These are phyloP conservation scores for Austrolebias charrua DNA, from an alignment of 2,797 vertebrate species.

Conservation along the genomic window DNA sequence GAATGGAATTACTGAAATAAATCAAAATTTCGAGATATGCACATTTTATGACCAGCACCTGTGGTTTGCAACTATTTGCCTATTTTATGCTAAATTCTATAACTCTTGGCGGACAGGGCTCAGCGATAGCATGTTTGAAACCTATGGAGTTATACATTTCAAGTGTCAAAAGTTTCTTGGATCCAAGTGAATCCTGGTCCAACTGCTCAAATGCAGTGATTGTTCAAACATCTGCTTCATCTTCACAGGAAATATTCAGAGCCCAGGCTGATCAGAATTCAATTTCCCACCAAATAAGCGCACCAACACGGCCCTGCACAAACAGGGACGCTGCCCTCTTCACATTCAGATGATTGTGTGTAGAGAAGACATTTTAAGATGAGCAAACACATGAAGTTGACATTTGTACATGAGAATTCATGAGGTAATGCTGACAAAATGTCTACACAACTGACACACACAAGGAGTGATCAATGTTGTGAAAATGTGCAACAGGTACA, in stretches of 20 bases:
- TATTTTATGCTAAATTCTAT: slow-evolving; percentile 37
- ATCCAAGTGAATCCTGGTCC: slow-evolving; percentile 47
- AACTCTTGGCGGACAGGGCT: slow-evolving; percentile 42
- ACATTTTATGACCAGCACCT: neutral
- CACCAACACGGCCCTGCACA: slow-evolving; percentile 43
- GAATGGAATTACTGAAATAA: too few species aligned
- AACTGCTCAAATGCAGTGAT: slow-evolving; percentile 34
- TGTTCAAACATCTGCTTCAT: slow-evolving; percentile 56
- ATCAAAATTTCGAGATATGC: too few species aligned
- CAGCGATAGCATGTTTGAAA: slow-evolving; percentile 62
- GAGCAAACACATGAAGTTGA: slow-evolving; percentile 57
- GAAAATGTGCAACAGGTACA: slow-evolving; percentile 70
- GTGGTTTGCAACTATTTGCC: neutral
- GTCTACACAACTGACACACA: slow-evolving; percentile 64
- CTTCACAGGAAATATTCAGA: slow-evolving; percentile 59
- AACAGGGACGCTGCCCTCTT: slow-evolving; percentile 54
- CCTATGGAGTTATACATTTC: slow-evolving; percentile 72
- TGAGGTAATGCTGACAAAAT: slow-evolving; percentile 59
- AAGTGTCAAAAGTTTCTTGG: slow-evolving; percentile 70
- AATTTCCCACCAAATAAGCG: slow-evolving; percentile 50
- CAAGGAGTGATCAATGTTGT: slow-evolving; percentile 63
- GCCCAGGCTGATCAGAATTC: slow-evolving; percentile 50
- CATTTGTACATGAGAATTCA: slow-evolving; percentile 60
- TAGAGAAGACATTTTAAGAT: slow-evolving; percentile 41
- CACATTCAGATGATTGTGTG: slow-evolving; percentile 71